Base-by-base conservation (phyloP, 1,140 invertebrate species). In the Neuroterus valhalla region DNA sequence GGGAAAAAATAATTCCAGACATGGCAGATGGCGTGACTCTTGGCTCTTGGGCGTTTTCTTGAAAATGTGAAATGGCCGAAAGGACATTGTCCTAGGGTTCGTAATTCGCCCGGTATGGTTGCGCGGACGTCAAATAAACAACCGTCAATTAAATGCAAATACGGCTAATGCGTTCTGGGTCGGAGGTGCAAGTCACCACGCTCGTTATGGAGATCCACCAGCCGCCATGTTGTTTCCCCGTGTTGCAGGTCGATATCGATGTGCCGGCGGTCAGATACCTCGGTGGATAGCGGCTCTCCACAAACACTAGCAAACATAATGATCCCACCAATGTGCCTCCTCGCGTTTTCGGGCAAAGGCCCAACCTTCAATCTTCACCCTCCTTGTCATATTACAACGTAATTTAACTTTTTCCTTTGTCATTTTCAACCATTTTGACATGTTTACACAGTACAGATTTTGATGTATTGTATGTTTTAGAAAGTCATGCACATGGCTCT, bases 81-180 rank as follows among this genome's bases (percentile, higher is more conserved):
- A 72, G 78, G 70, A 73, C 72, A 77, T 72, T 71, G 79, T 62
- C 55, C 55, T 62, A 26, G 19, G 14, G 77, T 82, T 84, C 81
- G 80, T 85, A 84, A 86, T 82, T 86, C 82, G 79, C 80, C 77
- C 75, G 81, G 81, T n/a, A n/a, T n/a, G n/a, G n/a, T 84, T 81
- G 82, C 84, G 83, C 83, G 83, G 85, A 89, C 83, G 87, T 89
- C 88, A 86, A 88, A 88, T 87, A 89, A 89, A 89, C 88, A 89
- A 88, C 88, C 86, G 85, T 83, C 87, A 89, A 89, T 88, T 89
- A 89, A 88, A 88, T 88, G 87, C 87, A 89, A 89, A 89, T 88
- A 88, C 79, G 82, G 85, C 87, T 89, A 89, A 89, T 88, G 87
- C 86, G 86, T 87, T 86, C 82, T 86, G 85, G 81, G 78, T 81